A percentile compares a stretch with the other conserved stretches of the same genome.
These are phyloP conservation scores for Nyctibius bracteatus DNA, from an alignment of 2,113 vertebrate species.

Conservation along the genomic window DNA sequence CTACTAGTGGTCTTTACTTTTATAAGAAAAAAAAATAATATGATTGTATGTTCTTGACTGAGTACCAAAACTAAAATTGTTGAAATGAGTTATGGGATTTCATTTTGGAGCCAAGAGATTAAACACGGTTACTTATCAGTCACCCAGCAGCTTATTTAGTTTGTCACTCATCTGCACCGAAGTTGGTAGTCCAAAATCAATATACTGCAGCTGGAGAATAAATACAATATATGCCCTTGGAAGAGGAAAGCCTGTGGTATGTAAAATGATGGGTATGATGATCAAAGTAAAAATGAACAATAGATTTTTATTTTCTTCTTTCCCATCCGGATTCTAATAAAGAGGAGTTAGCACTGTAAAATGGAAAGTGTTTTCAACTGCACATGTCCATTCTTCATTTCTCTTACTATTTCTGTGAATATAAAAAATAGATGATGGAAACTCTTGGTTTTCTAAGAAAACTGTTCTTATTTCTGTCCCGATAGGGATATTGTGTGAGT, in stretches of 20 bases:
- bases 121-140: neutral
- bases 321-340: neutral
- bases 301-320: constrained; percentile 33
- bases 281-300: constrained; percentile 35
- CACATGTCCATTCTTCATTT: neutral
- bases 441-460: neutral
- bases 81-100: constrained; percentile 4
- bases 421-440: neutral
- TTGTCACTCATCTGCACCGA: neutral
- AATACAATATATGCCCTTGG: neutral
- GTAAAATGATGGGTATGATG: constrained; percentile 13
- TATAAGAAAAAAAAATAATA: neutral
- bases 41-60: neutral
- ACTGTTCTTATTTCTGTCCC: neutral
- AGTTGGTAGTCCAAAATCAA: constrained; percentile 23
- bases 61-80: neutral
- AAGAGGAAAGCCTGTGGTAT: constrained; percentile 13
- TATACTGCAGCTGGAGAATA: neutral
- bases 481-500: neutral
- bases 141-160: neutral
- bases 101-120: constrained; percentile 6
- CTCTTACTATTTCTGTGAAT: neutral
- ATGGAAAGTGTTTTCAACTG: neutral
- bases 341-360: neutral
- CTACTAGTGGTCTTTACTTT: neutral